Evolutionary conservation across 2,113 vertebrate species (phyloP).

Genomic region (Burhinus oedicnemus): DNA sequence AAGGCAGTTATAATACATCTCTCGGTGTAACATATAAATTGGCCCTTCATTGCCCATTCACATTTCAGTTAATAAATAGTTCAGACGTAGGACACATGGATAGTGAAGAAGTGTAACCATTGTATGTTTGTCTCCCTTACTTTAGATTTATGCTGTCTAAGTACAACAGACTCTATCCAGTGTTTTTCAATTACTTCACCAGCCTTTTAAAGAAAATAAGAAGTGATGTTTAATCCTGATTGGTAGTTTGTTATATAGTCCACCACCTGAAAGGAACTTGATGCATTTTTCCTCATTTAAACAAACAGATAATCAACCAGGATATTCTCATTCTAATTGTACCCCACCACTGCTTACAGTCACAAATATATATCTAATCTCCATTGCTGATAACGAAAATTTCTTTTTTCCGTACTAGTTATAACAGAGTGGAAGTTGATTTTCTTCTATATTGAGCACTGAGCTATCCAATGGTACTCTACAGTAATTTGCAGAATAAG

Average conservation of each 20-base stretch:
- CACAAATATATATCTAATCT: not conserved
- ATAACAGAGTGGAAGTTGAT: not conserved
- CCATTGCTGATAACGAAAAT: not conserved
- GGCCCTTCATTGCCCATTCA: slow-evolving; percentile 89
- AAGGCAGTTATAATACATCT: slow-evolving; percentile 81
- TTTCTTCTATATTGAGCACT: not conserved
- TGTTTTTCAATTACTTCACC: slow-evolving; percentile 87
- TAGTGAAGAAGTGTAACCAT: slow-evolving; percentile 83
- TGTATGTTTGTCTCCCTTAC: slow-evolving; percentile 81
- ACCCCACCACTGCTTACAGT: not conserved
- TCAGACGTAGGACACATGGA: slow-evolving; percentile 74
- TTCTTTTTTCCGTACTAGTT: not conserved
- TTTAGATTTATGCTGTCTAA: slow-evolving; percentile 90
- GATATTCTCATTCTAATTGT: slow-evolving; percentile 44
- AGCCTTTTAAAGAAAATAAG: slow-evolving; percentile 81
- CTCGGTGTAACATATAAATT: slow-evolving; percentile 81
- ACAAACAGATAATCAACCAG: slow-evolving; percentile 55
- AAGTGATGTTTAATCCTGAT: slow-evolving; percentile 73
- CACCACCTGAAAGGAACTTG: slow-evolving; percentile 35
- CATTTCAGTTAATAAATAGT: slow-evolving; percentile 86
- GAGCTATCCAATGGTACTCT: not conserved
- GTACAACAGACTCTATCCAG: slow-evolving; percentile 81
- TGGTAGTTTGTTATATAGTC: slow-evolving; percentile 68
- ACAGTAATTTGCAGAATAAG: not conserved
- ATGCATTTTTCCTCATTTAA: slow-evolving; percentile 49